Base-by-base conservation (phyloP, 2,888 invertebrate species). In the Limulus polyphemus region DNA sequence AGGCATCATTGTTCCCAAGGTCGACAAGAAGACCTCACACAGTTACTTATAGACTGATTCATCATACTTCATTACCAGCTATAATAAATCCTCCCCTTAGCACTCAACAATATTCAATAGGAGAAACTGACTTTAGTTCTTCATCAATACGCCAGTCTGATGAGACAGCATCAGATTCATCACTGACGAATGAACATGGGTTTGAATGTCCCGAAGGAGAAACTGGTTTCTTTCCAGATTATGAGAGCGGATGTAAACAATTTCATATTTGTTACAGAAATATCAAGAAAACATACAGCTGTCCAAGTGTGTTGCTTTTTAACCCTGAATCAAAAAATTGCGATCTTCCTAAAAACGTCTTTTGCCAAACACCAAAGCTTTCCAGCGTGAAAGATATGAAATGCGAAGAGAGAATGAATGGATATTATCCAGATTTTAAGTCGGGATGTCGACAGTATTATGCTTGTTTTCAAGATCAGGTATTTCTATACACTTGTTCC, bases 221-320 rank as follows among this genome's bases (percentile, higher is more conserved):
- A 11, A 67, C 65, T 32, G 69, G 69, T 1, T 69, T 69, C 49
- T 69, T 67, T 54, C 67, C 67, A 12, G 69, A 69, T 51, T 64
- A 65, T 14, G 61, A 57, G 17, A 64, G 63, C 55, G 65, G 65
- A 5, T 69, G 69, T 49, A 62, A 63, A 47, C 55, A 63, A 52
- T 69, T 69, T 47, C 67, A 69, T 47, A 65, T 69, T 16, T 69
- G 69, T 49, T 65, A 64, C 55, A 52, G 59, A 11, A 59, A 62
- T 0, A 62, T 66, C 7, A 61, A 59, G 10, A 68, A 67, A 52
- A 61, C 65, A 7, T 68, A 69, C 61, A 66, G 61, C 49, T 69
- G 69, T n/a, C 68, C 68, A 1, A 67, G 63, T 16, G 58, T 64
- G 16, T 60, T 69, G 16, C 54, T 69, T 10, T 69, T 69, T 50